Conservation (phyloP, 2,888 invertebrate genomes). For the Folsomia manolachei region DNA sequence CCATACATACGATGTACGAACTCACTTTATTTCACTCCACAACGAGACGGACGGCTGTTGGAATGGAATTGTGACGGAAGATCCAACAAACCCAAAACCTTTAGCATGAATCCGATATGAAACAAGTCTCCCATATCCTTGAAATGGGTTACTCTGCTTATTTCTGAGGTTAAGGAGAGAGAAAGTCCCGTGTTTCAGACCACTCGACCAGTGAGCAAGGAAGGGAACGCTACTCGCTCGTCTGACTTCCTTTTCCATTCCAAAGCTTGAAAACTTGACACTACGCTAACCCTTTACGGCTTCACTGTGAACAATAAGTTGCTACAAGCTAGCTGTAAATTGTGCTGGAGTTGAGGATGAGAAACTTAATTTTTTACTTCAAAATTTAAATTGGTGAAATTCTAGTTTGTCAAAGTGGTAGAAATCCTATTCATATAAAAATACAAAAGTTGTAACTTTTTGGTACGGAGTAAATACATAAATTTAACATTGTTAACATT, state of each 20-base stretch:
- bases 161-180: background rate
- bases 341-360: background rate
- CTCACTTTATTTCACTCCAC: too few species aligned
- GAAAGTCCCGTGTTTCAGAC: background rate
- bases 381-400: background rate
- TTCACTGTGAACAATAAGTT: too few species aligned
- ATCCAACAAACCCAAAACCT: background rate
- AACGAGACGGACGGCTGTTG: background rate
- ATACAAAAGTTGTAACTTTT: too few species aligned
- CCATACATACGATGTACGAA: too few species aligned
- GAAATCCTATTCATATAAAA: too few species aligned
- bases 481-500: too few species aligned
- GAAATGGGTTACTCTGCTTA: too few species aligned
- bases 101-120: too few species aligned
- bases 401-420: too few species aligned
- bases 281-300: background rate
- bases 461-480: too few species aligned
- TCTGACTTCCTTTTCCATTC: background rate
- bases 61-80: background rate
- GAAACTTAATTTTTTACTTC: background rate
- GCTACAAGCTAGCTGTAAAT: background rate
- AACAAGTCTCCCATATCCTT: too few species aligned
- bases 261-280: background rate
- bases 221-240: background rate
- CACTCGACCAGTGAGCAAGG: constrained; percentile 7